phyloP scores from a whole-genome alignment of 2,797 vertebrate genomes.

The Tokudaia tokunoshimensis region DNA sequence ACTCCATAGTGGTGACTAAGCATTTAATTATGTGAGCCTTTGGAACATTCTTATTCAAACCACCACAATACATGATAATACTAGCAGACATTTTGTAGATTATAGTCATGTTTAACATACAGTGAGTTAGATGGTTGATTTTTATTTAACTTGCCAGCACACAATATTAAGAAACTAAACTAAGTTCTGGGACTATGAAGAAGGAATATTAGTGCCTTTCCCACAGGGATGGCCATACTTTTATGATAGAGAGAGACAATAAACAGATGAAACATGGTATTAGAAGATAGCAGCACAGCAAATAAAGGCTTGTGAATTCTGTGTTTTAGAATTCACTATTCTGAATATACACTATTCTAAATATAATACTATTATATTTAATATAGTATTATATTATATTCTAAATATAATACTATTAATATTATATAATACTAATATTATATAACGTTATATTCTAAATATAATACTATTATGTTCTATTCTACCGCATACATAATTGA shows the following conservation, averaged over 20 bases:
- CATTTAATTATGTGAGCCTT: not conserved
- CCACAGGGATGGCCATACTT: not conserved
- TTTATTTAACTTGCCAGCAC: not conserved
- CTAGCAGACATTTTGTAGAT: not conserved
- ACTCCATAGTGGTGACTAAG: not conserved
- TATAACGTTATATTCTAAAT: too few species aligned
- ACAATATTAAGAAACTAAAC: not conserved
- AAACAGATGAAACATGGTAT: conserved; percentile 3
- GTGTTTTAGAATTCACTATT: not conserved
- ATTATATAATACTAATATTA: too few species aligned
- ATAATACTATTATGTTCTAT: too few species aligned
- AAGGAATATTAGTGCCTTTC: too few species aligned
- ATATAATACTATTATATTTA: too few species aligned
- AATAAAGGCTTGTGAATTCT: not conserved
- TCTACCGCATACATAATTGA: not conserved
- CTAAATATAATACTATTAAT: too few species aligned
- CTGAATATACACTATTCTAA: too few species aligned
- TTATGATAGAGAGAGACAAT: not conserved
- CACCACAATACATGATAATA: not conserved
- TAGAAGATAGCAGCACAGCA: not conserved
- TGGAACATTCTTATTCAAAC: not conserved
- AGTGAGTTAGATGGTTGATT: not conserved
- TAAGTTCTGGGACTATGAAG: not conserved
- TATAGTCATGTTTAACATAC: not conserved
- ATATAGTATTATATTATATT: too few species aligned